Evolutionary conservation across 2,888 invertebrate species (phyloP).

Genomic region (Drosophila aldrichi): DNA sequence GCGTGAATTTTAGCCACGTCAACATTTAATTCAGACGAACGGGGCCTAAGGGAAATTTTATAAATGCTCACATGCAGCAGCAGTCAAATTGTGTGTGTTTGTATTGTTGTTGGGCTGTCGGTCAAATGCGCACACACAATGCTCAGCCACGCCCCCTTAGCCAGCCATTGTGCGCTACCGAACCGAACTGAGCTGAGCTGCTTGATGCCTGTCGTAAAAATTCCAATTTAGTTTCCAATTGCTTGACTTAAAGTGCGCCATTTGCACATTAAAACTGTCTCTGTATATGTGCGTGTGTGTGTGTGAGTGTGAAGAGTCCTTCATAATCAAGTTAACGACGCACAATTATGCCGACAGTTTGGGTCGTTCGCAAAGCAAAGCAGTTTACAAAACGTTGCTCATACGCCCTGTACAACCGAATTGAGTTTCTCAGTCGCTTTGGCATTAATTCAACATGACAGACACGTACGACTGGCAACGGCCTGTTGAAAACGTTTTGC

Average conservation of each 20-base stretch:
- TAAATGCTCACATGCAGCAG: slow-evolving; percentile 68
- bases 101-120: slow-evolving; percentile 55
- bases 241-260: slow-evolving; percentile 80
- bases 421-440: background rate
- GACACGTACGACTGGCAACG: slow-evolving; percentile 68
- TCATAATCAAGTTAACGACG: slow-evolving; percentile 81
- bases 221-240: slow-evolving; percentile 80
- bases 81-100: slow-evolving; percentile 22
- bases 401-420: slow-evolving; percentile 54
- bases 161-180: slow-evolving; percentile 46
- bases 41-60: slow-evolving; percentile 75
- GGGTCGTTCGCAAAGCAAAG: slow-evolving; percentile 59
- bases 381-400: slow-evolving; percentile 74
- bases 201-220: slow-evolving; percentile 78
- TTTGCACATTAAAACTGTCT: slow-evolving; percentile 66
- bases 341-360: slow-evolving; percentile 78
- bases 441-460: slow-evolving; percentile 68
- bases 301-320: slow-evolving; percentile 46
- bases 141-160: slow-evolving; percentile 40
- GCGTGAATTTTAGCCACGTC: slow-evolving; percentile 74
- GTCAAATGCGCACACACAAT: slow-evolving; percentile 76
- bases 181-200: slow-evolving; percentile 12
- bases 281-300: slow-evolving; percentile 14
- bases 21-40: slow-evolving; percentile 64
- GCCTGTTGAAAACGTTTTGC: slow-evolving; percentile 68